These are phyloP conservation scores for Drosophila rubida DNA, from an alignment of 2,888 invertebrate species.

Conservation along the genomic window DNA sequence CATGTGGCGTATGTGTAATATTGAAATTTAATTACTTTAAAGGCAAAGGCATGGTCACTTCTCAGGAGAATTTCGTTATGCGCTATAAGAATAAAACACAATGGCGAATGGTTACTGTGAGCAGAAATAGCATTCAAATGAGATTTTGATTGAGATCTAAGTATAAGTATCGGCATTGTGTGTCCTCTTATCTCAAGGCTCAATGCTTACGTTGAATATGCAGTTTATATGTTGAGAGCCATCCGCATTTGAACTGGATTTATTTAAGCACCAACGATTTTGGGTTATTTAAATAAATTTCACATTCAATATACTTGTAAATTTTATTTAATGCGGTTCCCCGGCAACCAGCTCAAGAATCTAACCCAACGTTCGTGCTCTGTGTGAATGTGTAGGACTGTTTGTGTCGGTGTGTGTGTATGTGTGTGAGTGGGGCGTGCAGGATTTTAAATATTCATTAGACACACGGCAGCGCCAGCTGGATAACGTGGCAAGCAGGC, in stretches of 20 bases:
- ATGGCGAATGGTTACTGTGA: neutral
- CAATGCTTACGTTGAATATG: constrained; percentile 15
- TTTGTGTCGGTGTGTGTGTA: constrained; percentile 4
- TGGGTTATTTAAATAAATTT: constrained; percentile 69
- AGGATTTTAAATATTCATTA: constrained; percentile 77
- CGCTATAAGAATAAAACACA: neutral
- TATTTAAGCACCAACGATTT: constrained; percentile 50
- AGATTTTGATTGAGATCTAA: constrained; percentile 24
- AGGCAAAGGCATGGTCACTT: constrained; percentile 30
- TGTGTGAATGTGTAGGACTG: constrained; percentile 7
- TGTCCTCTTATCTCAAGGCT: constrained; percentile 7
- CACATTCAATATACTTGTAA: constrained; percentile 66
- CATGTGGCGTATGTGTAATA: constrained; percentile 61
- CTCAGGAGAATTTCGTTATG: neutral
- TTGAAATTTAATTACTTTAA: constrained; percentile 64
- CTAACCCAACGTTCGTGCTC: constrained; percentile 4
- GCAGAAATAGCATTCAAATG: constrained; percentile 8
- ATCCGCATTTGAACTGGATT: constrained; percentile 51
- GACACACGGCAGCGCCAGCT: constrained; percentile 48
- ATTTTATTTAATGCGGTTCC: constrained; percentile 65
- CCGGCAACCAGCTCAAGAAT: constrained; percentile 48
- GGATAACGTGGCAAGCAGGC: constrained; percentile 33
- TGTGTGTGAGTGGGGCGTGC: constrained; percentile 48
- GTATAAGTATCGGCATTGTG: constrained; percentile 6
- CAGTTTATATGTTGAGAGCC: constrained; percentile 16